Percentiles rank a stretch among this genome's conserved stretches.
phyloP scores from a whole-genome alignment of 2,113 vertebrate genomes.

The Crotalus viridis region DNA sequence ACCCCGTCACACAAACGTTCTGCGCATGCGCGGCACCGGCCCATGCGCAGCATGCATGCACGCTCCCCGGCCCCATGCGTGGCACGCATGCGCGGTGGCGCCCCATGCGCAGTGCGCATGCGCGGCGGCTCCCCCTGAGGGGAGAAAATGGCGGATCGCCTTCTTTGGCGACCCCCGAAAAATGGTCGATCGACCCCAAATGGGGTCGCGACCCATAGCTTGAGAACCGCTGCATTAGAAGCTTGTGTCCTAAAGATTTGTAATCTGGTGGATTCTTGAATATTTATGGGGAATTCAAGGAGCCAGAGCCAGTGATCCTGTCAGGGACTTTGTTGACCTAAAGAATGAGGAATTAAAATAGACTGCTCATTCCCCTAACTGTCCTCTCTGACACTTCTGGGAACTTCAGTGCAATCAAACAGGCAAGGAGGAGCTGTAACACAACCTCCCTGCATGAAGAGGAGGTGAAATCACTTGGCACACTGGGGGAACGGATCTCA shows the following conservation, averaged over 20 bases:
- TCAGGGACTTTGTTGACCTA: not conserved
- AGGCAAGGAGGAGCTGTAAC: not conserved
- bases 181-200: no score
- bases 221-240: not conserved
- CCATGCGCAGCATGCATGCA: no score
- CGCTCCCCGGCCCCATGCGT: no score
- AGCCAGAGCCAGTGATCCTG: not conserved
- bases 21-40: no score
- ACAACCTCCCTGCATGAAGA: not conserved
- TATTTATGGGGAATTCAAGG: not conserved
- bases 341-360: not conserved
- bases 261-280: not conserved
- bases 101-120: no score
- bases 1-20: no score
- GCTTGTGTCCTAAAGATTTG: not conserved
- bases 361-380: not conserved
- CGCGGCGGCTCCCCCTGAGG: no score
- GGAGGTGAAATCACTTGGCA: not conserved
- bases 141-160: no score
- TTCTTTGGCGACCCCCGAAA: no score
- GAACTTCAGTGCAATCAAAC: not conserved
- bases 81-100: no score
- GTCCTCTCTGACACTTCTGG: not conserved
- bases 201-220: no score
- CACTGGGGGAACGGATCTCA: not conserved